phyloP scores from a whole-genome alignment of 2,888 invertebrate genomes.

The Operophtera brumata region DNA sequence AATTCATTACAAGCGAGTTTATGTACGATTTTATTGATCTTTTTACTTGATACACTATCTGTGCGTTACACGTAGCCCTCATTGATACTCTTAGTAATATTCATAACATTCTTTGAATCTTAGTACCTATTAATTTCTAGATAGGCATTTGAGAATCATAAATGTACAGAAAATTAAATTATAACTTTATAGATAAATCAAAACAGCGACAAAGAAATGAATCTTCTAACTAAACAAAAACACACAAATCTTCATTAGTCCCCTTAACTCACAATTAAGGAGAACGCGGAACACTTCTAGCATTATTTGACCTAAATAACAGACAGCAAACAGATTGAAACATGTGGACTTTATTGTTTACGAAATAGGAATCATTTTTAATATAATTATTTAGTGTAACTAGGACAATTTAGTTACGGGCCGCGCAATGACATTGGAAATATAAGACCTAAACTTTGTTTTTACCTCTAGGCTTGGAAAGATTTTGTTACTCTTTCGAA shows the following conservation, averaged over 20 bases:
- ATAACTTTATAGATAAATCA: not conserved
- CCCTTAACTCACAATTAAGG: conserved; percentile 40
- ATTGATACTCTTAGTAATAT: too few relatives aligned
- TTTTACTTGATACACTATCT: too few relatives aligned
- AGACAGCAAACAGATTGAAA: conserved; percentile 14
- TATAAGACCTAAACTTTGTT: too few relatives aligned
- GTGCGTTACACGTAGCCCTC: too few relatives aligned
- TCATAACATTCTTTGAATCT: too few relatives aligned
- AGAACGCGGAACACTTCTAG: conserved; percentile 39
- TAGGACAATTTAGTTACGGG: not conserved
- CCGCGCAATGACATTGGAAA: too few relatives aligned
- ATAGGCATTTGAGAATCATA: too few relatives aligned
- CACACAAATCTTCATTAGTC: conserved; percentile 29
- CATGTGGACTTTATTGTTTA: not conserved
- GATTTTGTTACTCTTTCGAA: too few relatives aligned
- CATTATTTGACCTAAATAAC: conserved; percentile 57
- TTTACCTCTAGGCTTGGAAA: too few relatives aligned
- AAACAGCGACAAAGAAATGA: not conserved
- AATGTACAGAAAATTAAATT: not conserved
- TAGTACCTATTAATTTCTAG: too few relatives aligned
- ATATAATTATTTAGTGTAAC: not conserved
- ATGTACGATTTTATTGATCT: too few relatives aligned
- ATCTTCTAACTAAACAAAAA: conserved; percentile 11
- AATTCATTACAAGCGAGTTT: too few relatives aligned
- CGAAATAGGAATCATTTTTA: conserved; percentile 2